Conservation (phyloP, 2,797 vertebrate genomes). For the Sciurus vulgaris region DNA sequence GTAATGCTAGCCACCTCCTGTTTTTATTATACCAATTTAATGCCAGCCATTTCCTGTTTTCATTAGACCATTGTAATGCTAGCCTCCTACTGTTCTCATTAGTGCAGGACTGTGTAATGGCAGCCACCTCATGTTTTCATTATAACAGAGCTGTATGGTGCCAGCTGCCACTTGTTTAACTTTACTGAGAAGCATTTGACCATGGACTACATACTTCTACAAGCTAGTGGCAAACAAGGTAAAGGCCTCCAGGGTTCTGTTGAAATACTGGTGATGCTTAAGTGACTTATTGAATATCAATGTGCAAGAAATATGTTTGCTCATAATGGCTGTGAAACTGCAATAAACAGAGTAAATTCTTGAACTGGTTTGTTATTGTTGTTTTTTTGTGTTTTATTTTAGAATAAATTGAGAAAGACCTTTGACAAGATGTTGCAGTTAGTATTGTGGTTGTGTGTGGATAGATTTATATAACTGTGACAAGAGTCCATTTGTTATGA, state of each 20-base stretch:
- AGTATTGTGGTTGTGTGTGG: not conserved
- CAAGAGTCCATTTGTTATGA: not conserved
- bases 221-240: slow-evolving; percentile 67
- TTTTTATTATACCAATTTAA: slow-evolving; percentile 91
- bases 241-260: slow-evolving; percentile 41
- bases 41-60: slow-evolving; percentile 92
- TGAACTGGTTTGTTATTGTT: not conserved
- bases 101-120: slow-evolving; percentile 91
- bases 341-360: not conserved
- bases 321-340: not conserved
- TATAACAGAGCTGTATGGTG: slow-evolving; percentile 90
- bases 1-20: slow-evolving; percentile 89
- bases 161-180: slow-evolving; percentile 90
- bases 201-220: slow-evolving; percentile 74
- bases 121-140: slow-evolving; percentile 92
- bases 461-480: not conserved
- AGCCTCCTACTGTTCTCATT: slow-evolving; percentile 92
- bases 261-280: not conserved
- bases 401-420: slow-evolving; percentile 23
- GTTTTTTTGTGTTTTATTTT: not conserved
- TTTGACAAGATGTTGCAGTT: slow-evolving; percentile 6
- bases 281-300: slow-evolving; percentile 26
- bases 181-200: slow-evolving; percentile 88
- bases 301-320: not conserved
- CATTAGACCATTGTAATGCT: slow-evolving; percentile 91